Evolutionary conservation across 2,113 vertebrate species (phyloP), one percentile per base, ranked within the genome.

Genomic region (Callocephalon fimbriatum): DNA sequence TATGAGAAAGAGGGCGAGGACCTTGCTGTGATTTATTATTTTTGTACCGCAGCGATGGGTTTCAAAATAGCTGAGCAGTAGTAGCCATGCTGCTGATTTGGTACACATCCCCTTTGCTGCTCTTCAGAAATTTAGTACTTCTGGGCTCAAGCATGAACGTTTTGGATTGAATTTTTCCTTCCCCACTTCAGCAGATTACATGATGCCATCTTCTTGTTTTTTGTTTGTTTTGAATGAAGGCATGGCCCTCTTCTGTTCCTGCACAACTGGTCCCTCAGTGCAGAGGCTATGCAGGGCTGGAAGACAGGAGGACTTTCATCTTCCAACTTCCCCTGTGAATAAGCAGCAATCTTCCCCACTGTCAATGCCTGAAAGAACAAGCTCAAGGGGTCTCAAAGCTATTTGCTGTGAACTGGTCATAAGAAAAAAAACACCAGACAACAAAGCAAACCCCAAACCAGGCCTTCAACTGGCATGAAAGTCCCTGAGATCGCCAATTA

Each of bases 1-100:
- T 26, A 84, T 3, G 78, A 91, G 90, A 86, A 96, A 77, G 81
- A 53, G 58, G 65, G 82, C 37, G 59, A 96, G 54, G 92, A 94
- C 78, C 88, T 95, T 65, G 83, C 72, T 95, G 68, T 32, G 86
- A 88, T 91, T 89, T 86, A 86, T 87, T 96, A 81, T 85, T 92
- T 92, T 78, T 61, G 79, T 85, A 68, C 51, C 71, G 61, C 68
- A 81, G 80, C 6, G 3, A 89, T 86, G 76, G 70, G 80, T 95
- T 95, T 84, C 76, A 95, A 78, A 94, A 81, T 35, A 84, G 80
- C 51, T 72, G 59, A 87, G 76, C 79, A 88, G 56, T 61, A 92
- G 86, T 40, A 91, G 90, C 90, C 88, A 78, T 13, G 29, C 79
- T 77, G 75, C 88, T 53, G 75, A 90, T 85, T 65, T 95, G 70